Conservation (phyloP, 1,140 invertebrate species). For the Uloborus diversus region DNA sequence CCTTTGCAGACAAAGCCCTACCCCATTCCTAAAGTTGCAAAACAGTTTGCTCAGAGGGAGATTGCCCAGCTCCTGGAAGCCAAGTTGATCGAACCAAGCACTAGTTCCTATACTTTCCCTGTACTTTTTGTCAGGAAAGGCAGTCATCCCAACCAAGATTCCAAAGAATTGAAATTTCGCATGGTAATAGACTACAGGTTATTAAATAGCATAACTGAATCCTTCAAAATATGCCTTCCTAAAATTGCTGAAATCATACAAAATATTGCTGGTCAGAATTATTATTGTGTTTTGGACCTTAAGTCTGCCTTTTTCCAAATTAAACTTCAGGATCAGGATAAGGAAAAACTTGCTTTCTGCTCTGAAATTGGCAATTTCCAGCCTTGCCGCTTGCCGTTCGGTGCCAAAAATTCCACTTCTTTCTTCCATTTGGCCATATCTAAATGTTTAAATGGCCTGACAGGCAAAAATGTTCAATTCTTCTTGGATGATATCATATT, state of each 20-base stretch:
- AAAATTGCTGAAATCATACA: neutral
- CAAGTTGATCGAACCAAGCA: neutral
- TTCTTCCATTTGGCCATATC: neutral
- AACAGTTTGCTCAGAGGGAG: neutral
- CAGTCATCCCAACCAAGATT: neutral
- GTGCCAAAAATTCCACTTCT: neutral
- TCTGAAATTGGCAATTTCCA: neutral
- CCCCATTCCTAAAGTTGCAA: neutral
- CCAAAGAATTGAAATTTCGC: neutral
- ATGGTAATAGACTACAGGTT: neutral
- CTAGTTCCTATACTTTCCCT: neutral
- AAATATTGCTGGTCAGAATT: neutral
- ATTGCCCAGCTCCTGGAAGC: neutral
- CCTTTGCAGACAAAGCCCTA: neutral
- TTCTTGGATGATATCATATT: neutral
- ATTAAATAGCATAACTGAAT: constrained; percentile 2
- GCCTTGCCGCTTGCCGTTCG: neutral
- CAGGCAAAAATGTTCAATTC: neutral
- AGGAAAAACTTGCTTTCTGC: neutral
- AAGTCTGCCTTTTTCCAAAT: neutral
- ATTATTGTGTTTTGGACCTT: neutral
- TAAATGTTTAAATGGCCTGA: neutral
- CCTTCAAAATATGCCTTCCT: neutral
- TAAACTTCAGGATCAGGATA: neutral
- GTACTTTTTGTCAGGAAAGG: neutral